Conservation (phyloP, 2,888 invertebrate species). For the Spialia ferax region DNA sequence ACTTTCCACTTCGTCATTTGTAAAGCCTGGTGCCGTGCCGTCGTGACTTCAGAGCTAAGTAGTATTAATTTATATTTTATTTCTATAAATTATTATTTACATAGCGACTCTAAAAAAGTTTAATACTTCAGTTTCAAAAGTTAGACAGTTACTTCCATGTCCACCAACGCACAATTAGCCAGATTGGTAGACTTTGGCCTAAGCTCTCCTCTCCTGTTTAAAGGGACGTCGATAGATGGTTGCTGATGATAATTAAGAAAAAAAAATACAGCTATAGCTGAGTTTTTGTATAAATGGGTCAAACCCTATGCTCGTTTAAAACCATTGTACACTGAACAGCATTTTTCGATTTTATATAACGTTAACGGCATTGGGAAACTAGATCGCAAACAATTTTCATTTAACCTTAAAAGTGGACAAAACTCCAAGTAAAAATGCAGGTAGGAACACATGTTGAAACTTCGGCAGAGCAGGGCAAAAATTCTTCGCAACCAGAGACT, state of each 20-base stretch:
- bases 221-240: no score
- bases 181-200: no score
- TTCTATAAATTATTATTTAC: neutral
- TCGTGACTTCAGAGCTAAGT: conserved; percentile 15
- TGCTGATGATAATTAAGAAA: no score
- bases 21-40: conserved; percentile 26
- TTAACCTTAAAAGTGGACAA: conserved; percentile 27
- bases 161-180: no score
- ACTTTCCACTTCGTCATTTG: conserved; percentile 37
- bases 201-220: no score
- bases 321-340: neutral
- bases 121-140: no score
- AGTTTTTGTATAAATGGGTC: no score
- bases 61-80: neutral
- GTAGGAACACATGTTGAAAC: conserved; percentile 31
- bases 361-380: neutral
- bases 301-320: no score
- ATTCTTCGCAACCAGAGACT: conserved; percentile 23
- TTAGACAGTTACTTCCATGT: no score
- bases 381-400: conserved; percentile 33
- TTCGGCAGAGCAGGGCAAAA: conserved; percentile 20
- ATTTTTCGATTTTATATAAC: neutral
- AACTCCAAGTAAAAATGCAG: conserved; percentile 33
- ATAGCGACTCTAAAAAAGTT: no score
- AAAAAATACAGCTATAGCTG: no score